phyloP scores from a whole-genome alignment of 2,113 vertebrate species.

The Gracilinanus agilis region DNA sequence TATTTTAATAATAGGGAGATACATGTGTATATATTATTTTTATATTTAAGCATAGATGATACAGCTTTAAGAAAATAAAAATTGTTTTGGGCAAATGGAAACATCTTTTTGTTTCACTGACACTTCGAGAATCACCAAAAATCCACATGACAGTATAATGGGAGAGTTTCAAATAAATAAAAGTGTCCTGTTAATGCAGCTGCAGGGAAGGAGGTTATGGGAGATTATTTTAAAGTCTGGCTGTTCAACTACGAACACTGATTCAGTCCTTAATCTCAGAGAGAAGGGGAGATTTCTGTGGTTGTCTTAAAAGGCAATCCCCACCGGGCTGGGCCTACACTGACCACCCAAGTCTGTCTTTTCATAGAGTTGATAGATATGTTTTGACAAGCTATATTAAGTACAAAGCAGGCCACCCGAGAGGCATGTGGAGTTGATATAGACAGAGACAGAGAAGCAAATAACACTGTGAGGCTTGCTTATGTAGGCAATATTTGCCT shows the following conservation, averaged over 20 bases:
- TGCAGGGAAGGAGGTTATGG: slow-evolving; percentile 67
- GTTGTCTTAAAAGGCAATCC: slow-evolving; percentile 80
- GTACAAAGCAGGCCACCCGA: slow-evolving; percentile 87
- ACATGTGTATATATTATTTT: not conserved
- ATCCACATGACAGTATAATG: slow-evolving; percentile 79
- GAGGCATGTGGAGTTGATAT: slow-evolving; percentile 88
- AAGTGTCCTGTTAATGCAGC: slow-evolving; percentile 73
- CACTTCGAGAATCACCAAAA: slow-evolving; percentile 80
- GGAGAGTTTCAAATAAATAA: slow-evolving; percentile 81
- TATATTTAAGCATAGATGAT: not conserved
- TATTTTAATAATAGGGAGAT: not conserved
- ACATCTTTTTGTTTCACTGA: slow-evolving; percentile 65
- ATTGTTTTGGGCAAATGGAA: slow-evolving; percentile 60
- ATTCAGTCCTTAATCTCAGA: slow-evolving; percentile 78
- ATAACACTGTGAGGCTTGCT: slow-evolving; percentile 80
- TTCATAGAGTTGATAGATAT: slow-evolving; percentile 87
- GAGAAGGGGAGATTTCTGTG: slow-evolving; percentile 73
- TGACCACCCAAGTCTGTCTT: slow-evolving; percentile 87
- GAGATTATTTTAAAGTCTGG: slow-evolving; percentile 83
- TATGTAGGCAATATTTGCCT: slow-evolving; percentile 79
- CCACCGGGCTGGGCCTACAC: slow-evolving; percentile 78
- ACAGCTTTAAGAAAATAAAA: not conserved
- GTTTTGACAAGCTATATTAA: slow-evolving; percentile 91
- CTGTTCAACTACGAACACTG: slow-evolving; percentile 80
- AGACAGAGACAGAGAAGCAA: slow-evolving; percentile 84